phyloP scores from a whole-genome alignment of 2,113 vertebrate genomes.

The Gulo gulo region DNA sequence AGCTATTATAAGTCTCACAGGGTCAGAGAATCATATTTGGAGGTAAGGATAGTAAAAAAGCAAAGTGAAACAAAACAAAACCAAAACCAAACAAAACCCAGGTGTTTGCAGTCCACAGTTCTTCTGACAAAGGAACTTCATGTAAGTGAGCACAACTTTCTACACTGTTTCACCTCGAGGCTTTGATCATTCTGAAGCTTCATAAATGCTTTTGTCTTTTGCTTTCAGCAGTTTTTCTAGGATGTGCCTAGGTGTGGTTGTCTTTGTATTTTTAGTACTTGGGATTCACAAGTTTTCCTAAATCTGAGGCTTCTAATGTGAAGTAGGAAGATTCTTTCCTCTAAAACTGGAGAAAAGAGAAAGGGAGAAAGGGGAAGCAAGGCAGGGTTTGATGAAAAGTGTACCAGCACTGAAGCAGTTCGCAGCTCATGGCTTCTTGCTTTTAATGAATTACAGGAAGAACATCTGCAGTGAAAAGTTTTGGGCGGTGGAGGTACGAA shows the following conservation, averaged over 20 bases:
- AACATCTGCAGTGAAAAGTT: background rate
- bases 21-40: background rate
- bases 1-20: background rate
- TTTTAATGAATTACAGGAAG: background rate
- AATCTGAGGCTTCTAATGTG: background rate
- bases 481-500: background rate
- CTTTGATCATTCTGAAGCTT: background rate
- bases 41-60: background rate
- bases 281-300: background rate
- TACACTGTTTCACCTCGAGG: background rate
- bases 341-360: background rate
- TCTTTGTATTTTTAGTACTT: background rate
- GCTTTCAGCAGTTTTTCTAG: background rate
- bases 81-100: background rate
- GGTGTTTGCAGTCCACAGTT: background rate
- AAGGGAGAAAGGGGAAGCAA: background rate
- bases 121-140: background rate
- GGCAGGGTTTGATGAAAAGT: background rate
- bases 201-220: background rate
- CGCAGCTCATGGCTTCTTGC: background rate
- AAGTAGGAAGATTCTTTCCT: background rate
- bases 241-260: background rate
- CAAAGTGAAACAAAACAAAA: background rate
- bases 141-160: background rate
- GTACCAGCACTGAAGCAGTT: background rate